phyloP scores from a whole-genome alignment of 1,140 invertebrate genomes.

The Chrysomallon squamiferum region DNA sequence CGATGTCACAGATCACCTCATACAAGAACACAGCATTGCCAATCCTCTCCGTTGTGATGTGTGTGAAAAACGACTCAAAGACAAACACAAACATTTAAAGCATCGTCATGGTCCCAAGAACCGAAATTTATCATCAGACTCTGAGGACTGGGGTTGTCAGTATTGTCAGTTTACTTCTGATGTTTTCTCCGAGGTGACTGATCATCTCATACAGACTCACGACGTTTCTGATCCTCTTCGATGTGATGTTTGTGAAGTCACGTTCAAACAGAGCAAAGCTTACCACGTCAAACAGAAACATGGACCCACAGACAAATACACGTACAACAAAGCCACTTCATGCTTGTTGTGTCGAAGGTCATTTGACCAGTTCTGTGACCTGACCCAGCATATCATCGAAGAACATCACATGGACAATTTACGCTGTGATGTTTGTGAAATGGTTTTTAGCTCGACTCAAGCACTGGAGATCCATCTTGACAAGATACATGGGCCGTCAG shows the following conservation, averaged over 20 bases:
- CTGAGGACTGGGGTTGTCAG: not conserved
- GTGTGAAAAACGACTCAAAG: too few species aligned
- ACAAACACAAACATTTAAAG: too few species aligned
- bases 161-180: not conserved
- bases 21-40: not conserved
- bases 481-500: not conserved
- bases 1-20: not conserved
- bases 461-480: not conserved
- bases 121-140: too few species aligned
- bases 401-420: not conserved
- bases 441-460: not conserved
- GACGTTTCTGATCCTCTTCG: not conserved
- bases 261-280: not conserved
- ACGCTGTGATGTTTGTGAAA: slow-evolving; percentile 9
- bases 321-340: too few species aligned
- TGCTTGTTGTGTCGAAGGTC: too few species aligned
- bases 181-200: not conserved
- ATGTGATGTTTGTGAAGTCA: slow-evolving; percentile 10
- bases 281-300: not conserved
- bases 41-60: too few species aligned
- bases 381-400: not conserved
- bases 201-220: slow-evolving; percentile 7
- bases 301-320: not conserved
- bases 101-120: too few species aligned
- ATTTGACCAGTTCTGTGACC: too few species aligned